These are phyloP conservation scores for Antheraea assamensis DNA, from an alignment of 2,888 invertebrate genomes.

Conservation along the genomic window DNA sequence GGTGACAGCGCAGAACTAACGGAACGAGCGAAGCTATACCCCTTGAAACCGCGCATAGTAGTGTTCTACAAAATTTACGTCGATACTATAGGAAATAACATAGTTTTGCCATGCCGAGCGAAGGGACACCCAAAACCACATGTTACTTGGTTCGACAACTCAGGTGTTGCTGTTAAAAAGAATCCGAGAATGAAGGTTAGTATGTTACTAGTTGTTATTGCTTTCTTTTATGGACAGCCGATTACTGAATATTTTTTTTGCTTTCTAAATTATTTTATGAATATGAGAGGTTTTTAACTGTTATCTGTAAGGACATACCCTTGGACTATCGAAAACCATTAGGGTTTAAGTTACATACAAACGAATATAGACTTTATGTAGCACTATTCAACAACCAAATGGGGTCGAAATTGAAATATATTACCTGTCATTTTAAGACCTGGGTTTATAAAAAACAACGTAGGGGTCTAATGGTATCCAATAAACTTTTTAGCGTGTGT, in stretches of 20 bases:
- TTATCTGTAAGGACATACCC: not conserved
- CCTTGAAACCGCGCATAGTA: conserved; percentile 77
- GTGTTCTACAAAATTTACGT: conserved; percentile 80
- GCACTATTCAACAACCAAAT: too few relatives aligned
- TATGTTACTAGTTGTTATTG: not conserved
- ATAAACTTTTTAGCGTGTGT: not conserved
- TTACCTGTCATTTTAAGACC: too few relatives aligned
- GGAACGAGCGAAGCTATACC: conserved; percentile 70
- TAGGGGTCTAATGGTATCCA: too few relatives aligned
- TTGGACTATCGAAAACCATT: too few relatives aligned
- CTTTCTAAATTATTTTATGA: not conserved
- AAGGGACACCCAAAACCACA: conserved; percentile 85
- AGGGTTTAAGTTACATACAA: too few relatives aligned
- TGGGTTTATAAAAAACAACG: too few relatives aligned
- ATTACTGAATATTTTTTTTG: not conserved
- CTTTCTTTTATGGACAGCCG: not conserved
- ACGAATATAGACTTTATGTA: too few relatives aligned
- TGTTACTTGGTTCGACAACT: conserved; percentile 85
- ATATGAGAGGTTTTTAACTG: not conserved
- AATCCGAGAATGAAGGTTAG: conserved; percentile 80
- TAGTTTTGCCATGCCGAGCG: conserved; percentile 87
- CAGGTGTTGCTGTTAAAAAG: conserved; percentile 76
- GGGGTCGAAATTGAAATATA: too few relatives aligned
- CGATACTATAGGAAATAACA: conserved; percentile 83
- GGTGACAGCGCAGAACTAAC: conserved; percentile 54